A percentile compares a stretch with the other conserved stretches of the same genome.
Evolutionary conservation across 2,888 invertebrate genomes (phyloP).

Genomic region (Encarsia formosa): DNA sequence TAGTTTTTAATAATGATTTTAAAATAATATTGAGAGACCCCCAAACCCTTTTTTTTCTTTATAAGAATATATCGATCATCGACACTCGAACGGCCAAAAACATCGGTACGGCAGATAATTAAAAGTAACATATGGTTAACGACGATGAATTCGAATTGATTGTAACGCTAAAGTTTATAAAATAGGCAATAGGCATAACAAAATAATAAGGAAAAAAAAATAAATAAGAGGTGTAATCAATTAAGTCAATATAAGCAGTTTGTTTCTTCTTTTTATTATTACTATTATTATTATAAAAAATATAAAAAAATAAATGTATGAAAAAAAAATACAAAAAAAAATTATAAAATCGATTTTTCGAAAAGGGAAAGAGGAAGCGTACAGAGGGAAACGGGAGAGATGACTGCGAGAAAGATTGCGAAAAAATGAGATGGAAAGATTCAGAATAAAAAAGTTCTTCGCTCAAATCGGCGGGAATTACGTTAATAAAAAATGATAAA

Average conservation of each 20-base stretch:
- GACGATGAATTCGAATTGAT: constrained; percentile 24
- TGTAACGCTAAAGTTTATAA: constrained; percentile 20
- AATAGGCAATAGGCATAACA: constrained; percentile 28
- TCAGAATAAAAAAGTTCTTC: constrained; percentile 19
- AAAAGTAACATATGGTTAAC: constrained; percentile 5
- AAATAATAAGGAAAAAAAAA: constrained; percentile 21
- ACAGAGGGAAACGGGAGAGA: constrained; percentile 20
- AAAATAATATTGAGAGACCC: constrained; percentile 8
- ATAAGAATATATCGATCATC: constrained; percentile 28
- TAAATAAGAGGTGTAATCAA: constrained; percentile 17
- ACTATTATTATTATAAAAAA: too few relatives aligned
- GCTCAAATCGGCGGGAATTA: constrained; percentile 9
- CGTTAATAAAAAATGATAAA: constrained; percentile 1
- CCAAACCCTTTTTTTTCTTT: constrained; percentile 18
- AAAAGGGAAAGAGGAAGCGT: constrained; percentile 27
- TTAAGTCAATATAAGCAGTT: constrained; percentile 26
- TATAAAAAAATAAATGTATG: constrained; percentile 2
- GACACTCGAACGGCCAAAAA: constrained; percentile 28
- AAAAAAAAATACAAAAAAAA: constrained; percentile 7
- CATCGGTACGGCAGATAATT: constrained; percentile 20
- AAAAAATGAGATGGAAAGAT: constrained; percentile 1
- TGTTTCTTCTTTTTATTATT: too few relatives aligned
- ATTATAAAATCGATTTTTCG: constrained; percentile 23
- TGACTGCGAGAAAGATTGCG: constrained; percentile 3
- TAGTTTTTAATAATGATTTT: constrained; percentile 25